Percentiles rank a stretch among this genome's conserved stretches.
Conservation (phyloP, 2,888 invertebrate species). For the Hypercompe scribonia region DNA sequence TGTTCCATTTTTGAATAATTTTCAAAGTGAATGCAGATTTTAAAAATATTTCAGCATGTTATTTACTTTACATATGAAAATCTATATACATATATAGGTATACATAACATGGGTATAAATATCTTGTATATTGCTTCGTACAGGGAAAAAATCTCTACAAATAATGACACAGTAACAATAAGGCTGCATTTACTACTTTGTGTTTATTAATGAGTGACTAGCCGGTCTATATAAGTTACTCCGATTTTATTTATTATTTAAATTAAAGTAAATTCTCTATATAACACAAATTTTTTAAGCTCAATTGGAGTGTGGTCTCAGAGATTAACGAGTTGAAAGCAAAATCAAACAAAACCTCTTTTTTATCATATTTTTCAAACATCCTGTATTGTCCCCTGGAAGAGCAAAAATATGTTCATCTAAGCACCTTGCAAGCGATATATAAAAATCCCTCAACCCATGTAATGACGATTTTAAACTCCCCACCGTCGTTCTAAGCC, state of each 20-base stretch:
- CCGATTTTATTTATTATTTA: no score
- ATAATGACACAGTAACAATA: no score
- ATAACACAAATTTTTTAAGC: no score
- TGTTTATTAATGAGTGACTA: no score
- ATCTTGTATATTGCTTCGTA: not conserved
- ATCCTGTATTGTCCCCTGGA: constrained; percentile 52
- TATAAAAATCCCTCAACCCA: constrained; percentile 80
- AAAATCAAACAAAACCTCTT: not conserved
- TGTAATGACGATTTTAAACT: constrained; percentile 83
- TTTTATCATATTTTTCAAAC: constrained; percentile 27
- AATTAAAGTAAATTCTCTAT: no score
- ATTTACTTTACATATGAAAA: not conserved
- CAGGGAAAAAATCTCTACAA: no score
- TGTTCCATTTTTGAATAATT: constrained; percentile 26
- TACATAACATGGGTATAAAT: no score
- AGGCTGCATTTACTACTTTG: no score
- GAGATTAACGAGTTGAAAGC: not conserved
- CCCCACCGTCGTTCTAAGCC: constrained; percentile 77
- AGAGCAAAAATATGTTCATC: constrained; percentile 71
- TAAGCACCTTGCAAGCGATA: constrained; percentile 72
- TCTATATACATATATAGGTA: not conserved
- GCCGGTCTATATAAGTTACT: no score
- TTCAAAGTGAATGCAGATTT: no score
- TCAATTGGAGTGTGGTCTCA: not conserved
- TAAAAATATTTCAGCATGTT: not conserved